phyloP scores from a whole-genome alignment of 92 coral and sea anemone genomes.

The Micromussa lordhowensis region DNA sequence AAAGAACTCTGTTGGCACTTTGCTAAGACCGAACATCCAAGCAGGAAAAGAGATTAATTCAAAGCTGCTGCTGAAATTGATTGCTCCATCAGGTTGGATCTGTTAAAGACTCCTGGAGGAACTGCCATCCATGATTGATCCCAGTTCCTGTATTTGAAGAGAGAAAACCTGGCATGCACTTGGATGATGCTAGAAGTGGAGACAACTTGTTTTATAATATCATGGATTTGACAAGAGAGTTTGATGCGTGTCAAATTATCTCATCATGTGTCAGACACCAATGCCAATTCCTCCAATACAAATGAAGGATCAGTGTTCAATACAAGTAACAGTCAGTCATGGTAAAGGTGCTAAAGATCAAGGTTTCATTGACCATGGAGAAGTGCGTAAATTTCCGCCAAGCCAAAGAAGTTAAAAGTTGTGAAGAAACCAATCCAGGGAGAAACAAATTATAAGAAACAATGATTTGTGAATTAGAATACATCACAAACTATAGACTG shows the following conservation, averaged over 20 bases:
- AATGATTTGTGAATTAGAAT: slow-evolving; percentile 61
- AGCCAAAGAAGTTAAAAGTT: slow-evolving; percentile 27
- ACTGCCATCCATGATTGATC: slow-evolving; percentile 31
- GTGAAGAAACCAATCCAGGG: slow-evolving; percentile 41
- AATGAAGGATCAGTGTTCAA: slow-evolving; percentile 1
- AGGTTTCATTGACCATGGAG: slow-evolving; percentile 18
- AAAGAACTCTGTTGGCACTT: slow-evolving; percentile 57
- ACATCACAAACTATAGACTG: slow-evolving; percentile 45
- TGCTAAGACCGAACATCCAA: slow-evolving; percentile 49
- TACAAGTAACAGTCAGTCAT: slow-evolving; percentile 2
- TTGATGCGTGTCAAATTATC: neutral
- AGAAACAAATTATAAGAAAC: slow-evolving; percentile 62
- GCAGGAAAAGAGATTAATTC: slow-evolving; percentile 66
- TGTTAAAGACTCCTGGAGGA: slow-evolving; percentile 44
- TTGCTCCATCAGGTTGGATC: slow-evolving; percentile 50
- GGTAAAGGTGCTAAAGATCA: slow-evolving; percentile 23
- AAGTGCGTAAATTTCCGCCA: slow-evolving; percentile 14
- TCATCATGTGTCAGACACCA: slow-evolving; percentile 4
- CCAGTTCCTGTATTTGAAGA: neutral
- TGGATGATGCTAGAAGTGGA: neutral
- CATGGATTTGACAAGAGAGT: neutral
- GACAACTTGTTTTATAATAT: slow-evolving; percentile 9
- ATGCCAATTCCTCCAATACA: slow-evolving; percentile 7
- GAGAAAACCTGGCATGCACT: neutral
- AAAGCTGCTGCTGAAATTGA: slow-evolving; percentile 60